Percentiles rank a stretch among this genome's conserved stretches.
Conservation (phyloP, 2,888 invertebrate genomes). For the Dicranocentrus wangi region DNA sequence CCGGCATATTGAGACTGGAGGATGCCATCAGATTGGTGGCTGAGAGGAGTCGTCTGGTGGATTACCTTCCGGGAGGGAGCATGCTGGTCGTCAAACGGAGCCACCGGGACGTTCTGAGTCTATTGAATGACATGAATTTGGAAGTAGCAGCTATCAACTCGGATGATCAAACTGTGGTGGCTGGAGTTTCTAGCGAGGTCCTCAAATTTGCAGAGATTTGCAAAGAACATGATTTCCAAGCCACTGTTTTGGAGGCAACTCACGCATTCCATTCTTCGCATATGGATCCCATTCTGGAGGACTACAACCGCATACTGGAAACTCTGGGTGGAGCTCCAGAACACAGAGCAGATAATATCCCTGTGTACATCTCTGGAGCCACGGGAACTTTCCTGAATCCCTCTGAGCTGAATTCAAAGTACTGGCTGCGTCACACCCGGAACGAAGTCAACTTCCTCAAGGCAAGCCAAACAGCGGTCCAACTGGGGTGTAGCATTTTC, state of each 20-base stretch:
- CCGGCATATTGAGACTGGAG: conserved; percentile 36
- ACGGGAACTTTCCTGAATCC: conserved; percentile 17
- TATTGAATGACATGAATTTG: background rate
- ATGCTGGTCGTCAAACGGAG: conserved; percentile 53
- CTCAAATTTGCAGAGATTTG: conserved; percentile 36
- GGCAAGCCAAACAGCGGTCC: conserved; percentile 25
- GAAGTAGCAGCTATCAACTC: conserved; percentile 59
- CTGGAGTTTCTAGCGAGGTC: conserved; percentile 26
- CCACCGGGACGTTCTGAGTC: background rate
- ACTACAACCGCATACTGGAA: too few species aligned
- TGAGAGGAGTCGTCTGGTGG: conserved; percentile 49
- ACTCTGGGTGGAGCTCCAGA: too few species aligned
- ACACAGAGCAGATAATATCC: too few species aligned
- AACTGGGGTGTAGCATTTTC: conserved; percentile 46
- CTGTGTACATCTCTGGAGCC: conserved; percentile 59
- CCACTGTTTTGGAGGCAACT: conserved; percentile 40
- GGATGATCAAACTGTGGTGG: conserved; percentile 52
- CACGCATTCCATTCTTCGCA: conserved; percentile 63
- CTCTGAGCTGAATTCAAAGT: conserved; percentile 21
- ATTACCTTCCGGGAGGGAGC: conserved; percentile 38
- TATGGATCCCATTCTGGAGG: conserved; percentile 60
- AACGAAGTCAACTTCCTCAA: conserved; percentile 54
- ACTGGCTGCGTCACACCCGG: conserved; percentile 58
- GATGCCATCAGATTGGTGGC: conserved; percentile 53
- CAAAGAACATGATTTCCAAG: conserved; percentile 16